Evolutionary conservation across 2,888 invertebrate species (phyloP).

Genomic region (Cheilosia scutellata): DNA sequence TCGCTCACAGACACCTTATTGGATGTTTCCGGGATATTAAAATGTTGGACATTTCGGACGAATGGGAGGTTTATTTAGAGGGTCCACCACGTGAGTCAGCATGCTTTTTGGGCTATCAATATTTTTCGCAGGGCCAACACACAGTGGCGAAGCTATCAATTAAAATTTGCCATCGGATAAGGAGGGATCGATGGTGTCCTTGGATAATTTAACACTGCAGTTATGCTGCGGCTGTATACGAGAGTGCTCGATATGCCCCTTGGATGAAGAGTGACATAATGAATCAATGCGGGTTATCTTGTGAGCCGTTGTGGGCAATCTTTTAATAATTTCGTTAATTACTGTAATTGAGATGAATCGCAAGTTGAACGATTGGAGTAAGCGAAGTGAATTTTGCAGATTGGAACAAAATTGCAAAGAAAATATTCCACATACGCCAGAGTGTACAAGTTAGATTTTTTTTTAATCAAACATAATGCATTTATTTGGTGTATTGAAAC

Average conservation of each 20-base stretch:
- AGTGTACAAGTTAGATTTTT: not conserved
- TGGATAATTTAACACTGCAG: conserved; percentile 63
- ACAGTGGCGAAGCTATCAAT: conserved; percentile 66
- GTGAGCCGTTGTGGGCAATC: conserved; percentile 46
- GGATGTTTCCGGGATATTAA: conserved; percentile 50
- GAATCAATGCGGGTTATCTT: conserved; percentile 59
- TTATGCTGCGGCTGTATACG: conserved; percentile 2
- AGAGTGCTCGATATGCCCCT: conserved; percentile 2
- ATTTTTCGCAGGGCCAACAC: conserved; percentile 42
- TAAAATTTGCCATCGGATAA: conserved; percentile 71
- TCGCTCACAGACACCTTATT: conserved; percentile 15
- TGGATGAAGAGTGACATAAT: conserved; percentile 55
- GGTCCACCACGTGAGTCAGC: conserved; percentile 30
- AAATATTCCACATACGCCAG: not conserved
- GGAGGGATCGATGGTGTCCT: conserved; percentile 53
- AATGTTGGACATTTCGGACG: conserved; percentile 55
- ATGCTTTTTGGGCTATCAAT: conserved; percentile 29
- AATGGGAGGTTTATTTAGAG: conserved; percentile 60
- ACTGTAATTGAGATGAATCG: conserved; percentile 54
- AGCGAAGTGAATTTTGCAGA: not conserved
- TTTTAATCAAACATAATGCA: conserved; percentile 41
- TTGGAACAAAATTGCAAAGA: not conserved
- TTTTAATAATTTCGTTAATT: conserved; percentile 51
- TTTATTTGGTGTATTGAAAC: not conserved
- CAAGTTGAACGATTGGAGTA: not conserved